phyloP scores from a whole-genome alignment of 2,888 invertebrate genomes.

The Abrostola tripartita region DNA sequence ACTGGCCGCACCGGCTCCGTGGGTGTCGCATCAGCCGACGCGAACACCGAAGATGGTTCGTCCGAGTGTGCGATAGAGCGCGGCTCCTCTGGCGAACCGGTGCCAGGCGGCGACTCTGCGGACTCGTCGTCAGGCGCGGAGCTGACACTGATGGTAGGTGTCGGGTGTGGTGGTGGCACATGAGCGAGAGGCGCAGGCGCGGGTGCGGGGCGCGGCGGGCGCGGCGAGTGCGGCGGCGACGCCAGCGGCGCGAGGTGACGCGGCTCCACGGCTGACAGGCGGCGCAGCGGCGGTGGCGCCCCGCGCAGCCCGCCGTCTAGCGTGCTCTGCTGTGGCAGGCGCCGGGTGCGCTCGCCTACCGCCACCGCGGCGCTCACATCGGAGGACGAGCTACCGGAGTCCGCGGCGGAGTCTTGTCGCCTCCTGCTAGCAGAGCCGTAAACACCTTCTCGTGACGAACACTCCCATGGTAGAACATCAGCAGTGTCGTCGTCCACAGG shows the following conservation, averaged over 20 bases:
- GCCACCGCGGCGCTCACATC: conserved; percentile 90
- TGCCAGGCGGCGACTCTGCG: conserved; percentile 67
- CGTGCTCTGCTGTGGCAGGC: conserved; percentile 91
- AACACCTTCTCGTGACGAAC: conserved; percentile 71
- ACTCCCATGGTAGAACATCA: conserved; percentile 80
- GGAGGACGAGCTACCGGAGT: conserved; percentile 92
- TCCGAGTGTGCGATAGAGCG: conserved; percentile 79
- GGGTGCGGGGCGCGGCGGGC: conserved; percentile 73
- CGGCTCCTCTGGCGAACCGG: conserved; percentile 75
- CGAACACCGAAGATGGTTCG: conserved; percentile 83
- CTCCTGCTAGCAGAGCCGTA: conserved; percentile 73
- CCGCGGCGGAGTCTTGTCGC: conserved; percentile 91
- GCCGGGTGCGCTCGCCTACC: conserved; percentile 89
- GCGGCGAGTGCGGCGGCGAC: conserved; percentile 82
- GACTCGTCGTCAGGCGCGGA: conserved; percentile 90
- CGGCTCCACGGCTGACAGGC: conserved; percentile 86
- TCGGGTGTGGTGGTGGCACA: conserved; percentile 73
- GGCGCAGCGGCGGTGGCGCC: conserved; percentile 80
- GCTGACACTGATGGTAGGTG: conserved; percentile 91
- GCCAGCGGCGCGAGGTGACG: conserved; percentile 88
- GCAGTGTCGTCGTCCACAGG: conserved; percentile 78
- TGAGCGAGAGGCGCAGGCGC: conserved; percentile 67
- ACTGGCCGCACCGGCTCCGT: conserved; percentile 68
- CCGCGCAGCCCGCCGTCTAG: conserved; percentile 89
- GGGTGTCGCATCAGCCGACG: conserved; percentile 80